These are phyloP conservation scores for Epinephelus fuscoguttatus DNA, from an alignment of 2,113 vertebrate species.

Conservation along the genomic window DNA sequence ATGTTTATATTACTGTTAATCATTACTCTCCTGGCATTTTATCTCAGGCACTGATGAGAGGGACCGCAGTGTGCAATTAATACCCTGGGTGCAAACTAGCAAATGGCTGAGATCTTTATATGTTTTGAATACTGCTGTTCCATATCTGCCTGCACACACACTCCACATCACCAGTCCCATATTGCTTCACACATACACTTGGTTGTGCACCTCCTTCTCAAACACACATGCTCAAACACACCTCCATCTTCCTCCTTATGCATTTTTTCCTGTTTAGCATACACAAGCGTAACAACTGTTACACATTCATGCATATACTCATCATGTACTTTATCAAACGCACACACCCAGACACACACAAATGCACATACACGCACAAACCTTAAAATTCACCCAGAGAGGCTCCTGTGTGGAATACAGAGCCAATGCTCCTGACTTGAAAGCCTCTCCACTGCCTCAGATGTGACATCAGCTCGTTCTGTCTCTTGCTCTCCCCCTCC, in stretches of 20 bases:
- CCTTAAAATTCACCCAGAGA: constrained; percentile 64
- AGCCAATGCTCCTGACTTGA: constrained; percentile 79
- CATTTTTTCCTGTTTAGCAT: constrained; percentile 18
- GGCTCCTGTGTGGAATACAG: constrained; percentile 70
- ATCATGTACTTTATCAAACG: constrained; percentile 49
- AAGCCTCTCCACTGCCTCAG: constrained; percentile 75
- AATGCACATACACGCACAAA: constrained; percentile 22
- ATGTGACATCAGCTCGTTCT: constrained; percentile 82
- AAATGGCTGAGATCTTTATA: constrained; percentile 45
- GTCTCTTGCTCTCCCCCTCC: constrained; percentile 74
- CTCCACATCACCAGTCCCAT: not conserved
- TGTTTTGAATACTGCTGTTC: constrained; percentile 10
- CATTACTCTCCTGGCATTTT: constrained; percentile 74
- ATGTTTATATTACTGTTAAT: constrained; percentile 81
- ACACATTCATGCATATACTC: constrained; percentile 52
- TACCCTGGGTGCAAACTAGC: constrained; percentile 30
- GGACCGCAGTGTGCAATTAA: constrained; percentile 57
- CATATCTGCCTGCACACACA: constrained; percentile 8
- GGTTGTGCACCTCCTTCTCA: not conserved
- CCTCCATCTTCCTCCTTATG: not conserved
- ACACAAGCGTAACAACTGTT: constrained; percentile 53
- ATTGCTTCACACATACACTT: not conserved
- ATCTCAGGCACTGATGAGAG: constrained; percentile 66
- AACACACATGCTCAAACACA: not conserved
- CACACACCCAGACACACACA: constrained; percentile 15